Conservation (phyloP, 2,113 vertebrate genomes). For the Pygoscelis adeliae region DNA sequence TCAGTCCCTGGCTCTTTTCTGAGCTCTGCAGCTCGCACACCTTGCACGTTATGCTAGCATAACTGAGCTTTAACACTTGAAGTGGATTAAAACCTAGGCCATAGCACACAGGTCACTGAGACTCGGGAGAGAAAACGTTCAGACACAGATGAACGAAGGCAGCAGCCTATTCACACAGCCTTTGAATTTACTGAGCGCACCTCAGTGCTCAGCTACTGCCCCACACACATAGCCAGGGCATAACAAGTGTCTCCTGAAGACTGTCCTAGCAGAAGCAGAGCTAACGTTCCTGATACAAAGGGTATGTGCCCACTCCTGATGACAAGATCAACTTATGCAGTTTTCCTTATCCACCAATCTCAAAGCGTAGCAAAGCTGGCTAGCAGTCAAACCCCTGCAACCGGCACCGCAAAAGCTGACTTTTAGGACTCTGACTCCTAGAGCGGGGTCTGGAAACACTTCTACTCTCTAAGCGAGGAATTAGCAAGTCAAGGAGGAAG, state of each 20-base stretch:
- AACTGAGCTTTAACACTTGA: not conserved
- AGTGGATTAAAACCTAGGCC: not conserved
- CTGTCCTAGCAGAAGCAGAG: not conserved
- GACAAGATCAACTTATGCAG: not conserved
- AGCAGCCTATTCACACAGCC: not conserved
- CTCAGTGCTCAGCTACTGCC: not conserved
- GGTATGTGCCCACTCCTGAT: accelerated
- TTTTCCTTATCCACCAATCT: not conserved
- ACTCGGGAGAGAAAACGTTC: not conserved
- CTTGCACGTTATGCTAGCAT: not conserved
- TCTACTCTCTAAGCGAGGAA: not conserved
- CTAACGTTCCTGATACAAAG: not conserved
- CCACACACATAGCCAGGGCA: not conserved
- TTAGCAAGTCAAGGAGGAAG: not conserved
- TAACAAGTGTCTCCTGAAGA: not conserved
- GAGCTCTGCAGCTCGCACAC: not conserved
- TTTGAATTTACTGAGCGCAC: not conserved
- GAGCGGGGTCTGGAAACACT: not conserved
- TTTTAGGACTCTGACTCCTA: not conserved
- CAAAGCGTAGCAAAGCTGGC: not conserved
- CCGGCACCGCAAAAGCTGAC: not conserved
- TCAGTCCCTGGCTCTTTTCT: not conserved
- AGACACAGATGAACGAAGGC: not conserved
- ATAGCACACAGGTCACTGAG: not conserved
- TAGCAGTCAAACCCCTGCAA: not conserved